These are phyloP conservation scores for Rhabdornis inornatus DNA, from an alignment of 2,113 vertebrate species.

Conservation along the genomic window DNA sequence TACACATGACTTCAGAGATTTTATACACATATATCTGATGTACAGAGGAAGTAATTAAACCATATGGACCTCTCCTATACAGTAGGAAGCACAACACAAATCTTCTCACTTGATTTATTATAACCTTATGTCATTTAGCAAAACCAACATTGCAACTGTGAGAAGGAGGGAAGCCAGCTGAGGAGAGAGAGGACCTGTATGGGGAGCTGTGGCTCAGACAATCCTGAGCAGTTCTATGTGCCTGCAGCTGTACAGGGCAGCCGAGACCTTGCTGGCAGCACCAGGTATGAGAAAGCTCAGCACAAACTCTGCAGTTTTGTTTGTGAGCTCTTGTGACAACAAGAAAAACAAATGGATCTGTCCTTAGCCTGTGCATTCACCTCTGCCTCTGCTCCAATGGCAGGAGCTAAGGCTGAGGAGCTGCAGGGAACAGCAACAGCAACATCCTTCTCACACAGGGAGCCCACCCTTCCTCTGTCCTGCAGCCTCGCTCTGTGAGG, in stretches of 20 bases:
- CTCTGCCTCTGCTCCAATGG: not conserved
- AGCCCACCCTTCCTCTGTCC: not conserved
- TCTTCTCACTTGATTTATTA: constrained; percentile 58
- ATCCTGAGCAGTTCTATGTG: rapidly evolving
- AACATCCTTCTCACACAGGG: not conserved
- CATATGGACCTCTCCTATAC: constrained; percentile 35
- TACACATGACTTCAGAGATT: constrained; percentile 31
- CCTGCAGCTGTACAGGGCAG: not conserved
- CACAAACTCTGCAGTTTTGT: not conserved
- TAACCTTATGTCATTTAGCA: constrained; percentile 46
- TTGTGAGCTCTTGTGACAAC: not conserved
- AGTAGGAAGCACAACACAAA: constrained; percentile 33
- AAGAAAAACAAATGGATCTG: not conserved
- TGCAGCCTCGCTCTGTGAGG: rapidly evolving
- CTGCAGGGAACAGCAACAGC: not conserved
- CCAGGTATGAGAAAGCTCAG: not conserved
- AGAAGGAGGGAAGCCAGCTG: constrained; percentile 27
- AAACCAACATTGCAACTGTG: constrained; percentile 44
- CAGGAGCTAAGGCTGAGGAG: not conserved
- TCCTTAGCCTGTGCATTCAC: not conserved
- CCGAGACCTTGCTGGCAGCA: not conserved
- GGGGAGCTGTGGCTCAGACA: not conserved
- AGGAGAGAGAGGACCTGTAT: not conserved
- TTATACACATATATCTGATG: constrained; percentile 18
- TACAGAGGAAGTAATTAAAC: constrained; percentile 50